phyloP scores from a whole-genome alignment of 2,888 invertebrate genomes.

The Amblyjoppa proteus region DNA sequence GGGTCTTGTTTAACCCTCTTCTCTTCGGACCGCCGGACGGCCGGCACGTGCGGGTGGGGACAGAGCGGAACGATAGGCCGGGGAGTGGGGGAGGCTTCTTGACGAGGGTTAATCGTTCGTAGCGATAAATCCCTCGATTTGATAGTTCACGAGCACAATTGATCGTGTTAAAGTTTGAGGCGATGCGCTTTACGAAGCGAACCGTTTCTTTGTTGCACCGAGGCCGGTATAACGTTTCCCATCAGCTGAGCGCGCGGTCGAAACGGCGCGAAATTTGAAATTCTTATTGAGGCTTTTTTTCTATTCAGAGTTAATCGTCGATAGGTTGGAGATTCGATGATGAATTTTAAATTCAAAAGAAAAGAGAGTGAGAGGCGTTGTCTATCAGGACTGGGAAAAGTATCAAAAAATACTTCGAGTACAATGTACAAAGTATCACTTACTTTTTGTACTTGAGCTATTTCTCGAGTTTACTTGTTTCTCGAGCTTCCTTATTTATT shows the following conservation, averaged over 20 bases:
- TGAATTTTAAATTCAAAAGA: constrained; percentile 92
- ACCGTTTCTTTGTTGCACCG: not conserved
- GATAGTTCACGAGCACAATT: not conserved
- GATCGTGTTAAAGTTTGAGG: constrained; percentile 6
- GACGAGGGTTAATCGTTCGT: not conserved
- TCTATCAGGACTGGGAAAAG: not conserved
- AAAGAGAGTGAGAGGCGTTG: constrained; percentile 88
- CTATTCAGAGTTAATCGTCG: not conserved
- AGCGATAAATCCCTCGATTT: not conserved
- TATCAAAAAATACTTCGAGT: too few species aligned
- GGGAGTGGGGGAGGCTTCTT: not conserved
- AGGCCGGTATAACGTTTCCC: constrained; percentile 22
- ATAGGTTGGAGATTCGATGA: constrained; percentile 87
- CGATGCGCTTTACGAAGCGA: not conserved
- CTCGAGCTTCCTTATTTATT: too few species aligned
- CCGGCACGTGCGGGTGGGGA: not conserved
- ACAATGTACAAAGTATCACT: too few species aligned
- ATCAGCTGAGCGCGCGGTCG: constrained; percentile 20
- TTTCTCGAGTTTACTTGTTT: too few species aligned
- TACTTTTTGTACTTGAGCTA: too few species aligned
- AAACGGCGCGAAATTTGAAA: constrained; percentile 7
- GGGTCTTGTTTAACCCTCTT: not conserved
- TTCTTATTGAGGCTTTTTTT: not conserved
- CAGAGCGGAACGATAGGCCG: not conserved
- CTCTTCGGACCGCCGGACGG: constrained; percentile 12